These are phyloP conservation scores for Hypselothyrea guttata DNA, from an alignment of 2,888 invertebrate species.

Conservation along the genomic window DNA sequence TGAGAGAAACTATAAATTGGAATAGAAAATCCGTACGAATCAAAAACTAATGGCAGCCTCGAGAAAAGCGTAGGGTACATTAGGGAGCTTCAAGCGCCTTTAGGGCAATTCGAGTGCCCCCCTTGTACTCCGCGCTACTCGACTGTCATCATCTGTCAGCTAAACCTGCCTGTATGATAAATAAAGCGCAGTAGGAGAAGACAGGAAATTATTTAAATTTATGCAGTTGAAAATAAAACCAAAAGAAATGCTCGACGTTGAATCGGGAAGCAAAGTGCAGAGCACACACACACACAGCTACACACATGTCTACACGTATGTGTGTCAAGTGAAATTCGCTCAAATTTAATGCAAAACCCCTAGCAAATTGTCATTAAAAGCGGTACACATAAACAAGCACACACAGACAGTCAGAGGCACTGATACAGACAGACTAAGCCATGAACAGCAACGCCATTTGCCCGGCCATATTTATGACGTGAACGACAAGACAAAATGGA, in stretches of 20 bases:
- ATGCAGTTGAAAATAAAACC: conserved; percentile 44
- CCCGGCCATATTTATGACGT: conserved; percentile 72
- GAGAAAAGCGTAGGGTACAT: too few species aligned
- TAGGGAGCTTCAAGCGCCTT: too few species aligned
- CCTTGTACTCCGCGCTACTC: neutral
- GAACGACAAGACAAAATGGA: conserved; percentile 78
- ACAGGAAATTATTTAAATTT: conserved; percentile 72
- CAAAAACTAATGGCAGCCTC: too few species aligned
- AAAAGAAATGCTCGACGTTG: conserved; percentile 17
- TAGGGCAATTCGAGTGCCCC: neutral
- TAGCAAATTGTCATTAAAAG: conserved; percentile 76
- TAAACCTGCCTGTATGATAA: conserved; percentile 18
- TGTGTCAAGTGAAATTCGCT: conserved; percentile 69
- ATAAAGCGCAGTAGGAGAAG: conserved; percentile 40
- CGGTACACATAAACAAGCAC: conserved; percentile 44
- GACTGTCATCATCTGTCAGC: conserved; percentile 18
- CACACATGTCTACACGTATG: conserved; percentile 16
- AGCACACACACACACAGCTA: neutral
- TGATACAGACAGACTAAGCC: conserved; percentile 41
- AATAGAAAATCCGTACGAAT: too few species aligned
- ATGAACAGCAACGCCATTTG: conserved; percentile 70
- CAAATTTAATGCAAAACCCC: conserved; percentile 70
- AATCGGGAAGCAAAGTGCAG: conserved; percentile 25
- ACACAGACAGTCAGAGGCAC: conserved; percentile 3
- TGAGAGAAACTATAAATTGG: too few species aligned